These are phyloP conservation scores for Ameiurus melas DNA, from an alignment of 2,113 vertebrate species.

Conservation along the genomic window DNA sequence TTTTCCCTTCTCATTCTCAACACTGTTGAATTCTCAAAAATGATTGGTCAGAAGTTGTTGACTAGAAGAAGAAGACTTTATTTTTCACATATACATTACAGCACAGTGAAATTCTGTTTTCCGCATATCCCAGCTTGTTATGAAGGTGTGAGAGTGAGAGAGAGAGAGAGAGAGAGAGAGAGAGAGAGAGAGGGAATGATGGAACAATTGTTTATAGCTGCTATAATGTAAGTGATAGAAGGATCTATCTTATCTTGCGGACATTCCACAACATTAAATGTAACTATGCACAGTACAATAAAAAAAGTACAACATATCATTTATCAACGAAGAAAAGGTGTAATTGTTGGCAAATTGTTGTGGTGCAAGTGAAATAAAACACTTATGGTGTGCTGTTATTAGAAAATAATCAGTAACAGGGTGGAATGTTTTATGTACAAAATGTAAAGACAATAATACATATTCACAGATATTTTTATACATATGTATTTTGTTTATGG, in stretches of 20 bases:
- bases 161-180: too few species aligned
- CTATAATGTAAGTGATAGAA: not conserved
- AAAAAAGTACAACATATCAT: not conserved
- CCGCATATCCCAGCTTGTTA: too few species aligned
- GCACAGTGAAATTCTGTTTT: too few species aligned
- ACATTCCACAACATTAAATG: not conserved
- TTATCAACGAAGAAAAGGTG: not conserved
- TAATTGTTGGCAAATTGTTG: not conserved
- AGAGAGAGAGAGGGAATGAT: too few species aligned
- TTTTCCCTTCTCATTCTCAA: too few species aligned
- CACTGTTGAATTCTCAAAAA: too few species aligned
- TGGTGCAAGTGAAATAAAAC: not conserved
- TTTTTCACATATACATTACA: too few species aligned
- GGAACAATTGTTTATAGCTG: not conserved
- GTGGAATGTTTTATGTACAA: not conserved
- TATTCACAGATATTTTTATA: not conserved
- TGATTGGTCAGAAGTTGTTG: too few species aligned
- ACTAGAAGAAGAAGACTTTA: too few species aligned
- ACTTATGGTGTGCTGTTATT: not conserved
- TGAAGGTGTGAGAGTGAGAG: too few species aligned
- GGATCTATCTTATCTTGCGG: not conserved
- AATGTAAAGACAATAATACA: not conserved
- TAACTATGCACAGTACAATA: too few species aligned
- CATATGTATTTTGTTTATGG: not conserved
- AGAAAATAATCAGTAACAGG: not conserved